Conservation (phyloP, 2,113 vertebrate genomes). For the Oreochromis niloticus region DNA sequence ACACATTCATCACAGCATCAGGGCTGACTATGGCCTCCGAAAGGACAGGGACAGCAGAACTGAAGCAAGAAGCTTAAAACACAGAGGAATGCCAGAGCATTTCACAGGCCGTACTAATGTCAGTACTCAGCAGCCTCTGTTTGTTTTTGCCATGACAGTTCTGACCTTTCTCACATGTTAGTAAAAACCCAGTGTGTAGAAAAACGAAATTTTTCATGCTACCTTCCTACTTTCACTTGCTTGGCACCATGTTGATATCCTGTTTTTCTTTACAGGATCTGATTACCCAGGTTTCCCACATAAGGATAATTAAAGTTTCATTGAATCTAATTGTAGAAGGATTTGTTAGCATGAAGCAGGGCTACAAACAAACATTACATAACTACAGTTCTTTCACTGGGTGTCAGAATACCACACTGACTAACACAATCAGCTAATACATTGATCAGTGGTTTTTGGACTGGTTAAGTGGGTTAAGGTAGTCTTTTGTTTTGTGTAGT, state of each 20-base stretch:
- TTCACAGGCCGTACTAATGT: neutral
- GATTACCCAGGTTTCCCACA: neutral
- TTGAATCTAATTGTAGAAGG: constrained; percentile 16
- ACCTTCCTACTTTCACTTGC: neutral
- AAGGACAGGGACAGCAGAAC: neutral
- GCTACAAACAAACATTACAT: constrained; percentile 6
- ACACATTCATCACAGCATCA: constrained; percentile 1
- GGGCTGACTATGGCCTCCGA: constrained; percentile 8
- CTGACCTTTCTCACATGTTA: neutral
- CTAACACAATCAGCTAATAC: neutral
- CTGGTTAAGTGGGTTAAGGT: neutral
- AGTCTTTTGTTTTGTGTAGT: neutral
- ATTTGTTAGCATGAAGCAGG: constrained; percentile 9
- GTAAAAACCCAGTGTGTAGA: neutral
- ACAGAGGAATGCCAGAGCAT: neutral
- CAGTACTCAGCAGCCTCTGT: neutral
- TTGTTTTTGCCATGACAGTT: neutral
- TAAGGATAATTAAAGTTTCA: constrained; percentile 4
- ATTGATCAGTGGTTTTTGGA: neutral
- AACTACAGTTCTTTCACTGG: neutral
- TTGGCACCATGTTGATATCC: neutral
- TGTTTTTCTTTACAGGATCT: neutral
- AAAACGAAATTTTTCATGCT: neutral
- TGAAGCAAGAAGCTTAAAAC: neutral
- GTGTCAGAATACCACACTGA: neutral